These are phyloP conservation scores for Semotilus atromaculatus DNA, from an alignment of 2,797 vertebrate genomes.

Conservation along the genomic window DNA sequence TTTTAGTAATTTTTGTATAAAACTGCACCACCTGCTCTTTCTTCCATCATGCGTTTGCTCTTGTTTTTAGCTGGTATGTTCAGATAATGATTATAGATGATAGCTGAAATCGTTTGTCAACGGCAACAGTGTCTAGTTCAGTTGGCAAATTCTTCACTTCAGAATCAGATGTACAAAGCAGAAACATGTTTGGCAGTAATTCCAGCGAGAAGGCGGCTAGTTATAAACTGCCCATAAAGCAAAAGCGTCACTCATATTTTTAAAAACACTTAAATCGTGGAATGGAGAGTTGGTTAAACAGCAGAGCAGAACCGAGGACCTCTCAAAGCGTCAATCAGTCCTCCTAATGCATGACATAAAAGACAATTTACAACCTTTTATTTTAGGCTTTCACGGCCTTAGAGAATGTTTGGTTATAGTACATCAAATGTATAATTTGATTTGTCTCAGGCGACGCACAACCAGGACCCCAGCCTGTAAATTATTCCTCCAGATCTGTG, in stretches of 20 bases:
- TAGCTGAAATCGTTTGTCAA: conserved; percentile 1
- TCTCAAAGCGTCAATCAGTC: conserved; percentile 14
- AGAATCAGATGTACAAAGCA: conserved; percentile 8
- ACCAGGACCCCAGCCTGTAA: conserved; percentile 22
- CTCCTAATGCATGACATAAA: conserved; percentile 33
- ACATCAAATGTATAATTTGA: conserved; percentile 40
- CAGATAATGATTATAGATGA: conserved; percentile 5
- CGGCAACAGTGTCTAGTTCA: not conserved
- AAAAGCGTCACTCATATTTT: conserved; percentile 17
- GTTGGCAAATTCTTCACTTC: not conserved
- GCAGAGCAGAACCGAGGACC: not conserved
- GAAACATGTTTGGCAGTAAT: conserved; percentile 26
- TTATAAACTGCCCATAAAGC: conserved; percentile 38
- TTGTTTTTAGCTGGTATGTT: not conserved
- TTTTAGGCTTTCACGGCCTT: conserved; percentile 22
- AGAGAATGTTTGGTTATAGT: conserved; percentile 32
- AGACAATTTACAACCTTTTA: conserved; percentile 46
- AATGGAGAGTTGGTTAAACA: conserved; percentile 27
- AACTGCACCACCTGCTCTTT: conserved; percentile 17
- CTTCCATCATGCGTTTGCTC: not conserved
- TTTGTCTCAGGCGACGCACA: conserved; percentile 11
- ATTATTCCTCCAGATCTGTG: conserved; percentile 25
- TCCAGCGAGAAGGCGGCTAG: conserved; percentile 1
- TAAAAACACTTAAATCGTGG: conserved; percentile 8
- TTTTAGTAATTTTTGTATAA: conserved; percentile 8